These are phyloP conservation scores for Tokudaia muenninki DNA, from an alignment of 2,797 vertebrate species.

Conservation along the genomic window DNA sequence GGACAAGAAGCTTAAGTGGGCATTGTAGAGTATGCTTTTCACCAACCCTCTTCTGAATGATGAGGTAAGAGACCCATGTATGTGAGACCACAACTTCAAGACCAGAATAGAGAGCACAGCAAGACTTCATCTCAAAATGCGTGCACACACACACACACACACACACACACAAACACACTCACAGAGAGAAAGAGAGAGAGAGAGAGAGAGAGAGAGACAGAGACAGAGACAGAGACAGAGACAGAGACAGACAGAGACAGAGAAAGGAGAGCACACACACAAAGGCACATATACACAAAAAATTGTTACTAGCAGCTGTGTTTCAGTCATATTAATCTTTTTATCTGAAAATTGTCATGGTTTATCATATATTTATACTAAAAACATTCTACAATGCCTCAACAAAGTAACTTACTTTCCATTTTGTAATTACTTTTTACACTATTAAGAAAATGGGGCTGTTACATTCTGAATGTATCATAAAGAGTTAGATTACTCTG, in stretches of 20 bases:
- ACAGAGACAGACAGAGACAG: no score
- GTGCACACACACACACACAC: background rate
- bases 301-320: background rate
- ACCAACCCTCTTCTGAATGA: background rate
- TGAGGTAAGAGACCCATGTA: background rate
- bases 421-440: background rate
- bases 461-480: background rate
- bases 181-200: no score
- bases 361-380: background rate
- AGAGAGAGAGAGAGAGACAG: no score
- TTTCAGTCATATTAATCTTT: background rate
- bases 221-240: no score
- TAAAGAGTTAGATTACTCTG: background rate
- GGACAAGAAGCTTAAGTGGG: background rate
- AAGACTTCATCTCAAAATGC: background rate
- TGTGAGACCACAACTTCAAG: background rate
- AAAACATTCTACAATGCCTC: background rate
- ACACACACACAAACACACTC: background rate
- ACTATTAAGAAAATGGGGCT: background rate
- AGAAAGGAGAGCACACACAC: background rate
- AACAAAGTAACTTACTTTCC: background rate
- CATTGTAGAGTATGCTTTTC: no score
- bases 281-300: background rate
- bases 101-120: background rate
- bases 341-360: background rate